Evolutionary conservation across 2,888 invertebrate genomes (phyloP).

Genomic region (Poecilus cupreus): DNA sequence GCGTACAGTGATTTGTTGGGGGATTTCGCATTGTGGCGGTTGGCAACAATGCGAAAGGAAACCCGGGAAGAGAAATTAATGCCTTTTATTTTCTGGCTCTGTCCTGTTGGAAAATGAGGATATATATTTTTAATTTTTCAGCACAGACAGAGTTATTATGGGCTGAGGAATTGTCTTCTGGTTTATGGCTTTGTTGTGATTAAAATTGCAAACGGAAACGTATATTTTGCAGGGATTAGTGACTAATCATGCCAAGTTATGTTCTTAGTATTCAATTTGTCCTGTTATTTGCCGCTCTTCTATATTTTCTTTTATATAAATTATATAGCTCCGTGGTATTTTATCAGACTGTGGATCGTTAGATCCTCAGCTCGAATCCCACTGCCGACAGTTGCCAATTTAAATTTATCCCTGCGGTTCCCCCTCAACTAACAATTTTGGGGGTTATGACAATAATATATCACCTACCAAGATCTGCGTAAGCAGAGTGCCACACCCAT

Average conservation of each 20-base stretch:
- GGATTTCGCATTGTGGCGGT: constrained; percentile 51
- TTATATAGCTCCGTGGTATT: no score
- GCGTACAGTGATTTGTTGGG: constrained; percentile 56
- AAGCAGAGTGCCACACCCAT: no score
- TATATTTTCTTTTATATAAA: no score
- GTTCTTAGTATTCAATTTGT: neutral
- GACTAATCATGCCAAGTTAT: neutral
- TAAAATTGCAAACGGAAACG: constrained; percentile 22
- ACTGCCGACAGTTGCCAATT: no score
- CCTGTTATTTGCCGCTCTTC: no score
- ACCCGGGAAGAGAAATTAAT: constrained; percentile 51
- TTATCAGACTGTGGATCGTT: no score
- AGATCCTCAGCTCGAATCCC: no score
- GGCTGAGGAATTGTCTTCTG: constrained; percentile 10
- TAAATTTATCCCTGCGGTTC: no score
- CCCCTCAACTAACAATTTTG: no score
- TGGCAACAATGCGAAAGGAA: constrained; percentile 50
- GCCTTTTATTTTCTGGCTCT: constrained; percentile 51
- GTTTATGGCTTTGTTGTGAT: constrained; percentile 29
- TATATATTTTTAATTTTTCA: constrained; percentile 54
- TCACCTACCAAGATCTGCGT: no score
- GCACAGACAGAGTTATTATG: constrained; percentile 13
- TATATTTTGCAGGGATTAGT: constrained; percentile 11
- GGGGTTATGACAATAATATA: no score
- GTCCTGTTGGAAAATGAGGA: constrained; percentile 47